Evolutionary conservation across 2,888 invertebrate genomes (phyloP).

Genomic region (Drosophila cognata): DNA sequence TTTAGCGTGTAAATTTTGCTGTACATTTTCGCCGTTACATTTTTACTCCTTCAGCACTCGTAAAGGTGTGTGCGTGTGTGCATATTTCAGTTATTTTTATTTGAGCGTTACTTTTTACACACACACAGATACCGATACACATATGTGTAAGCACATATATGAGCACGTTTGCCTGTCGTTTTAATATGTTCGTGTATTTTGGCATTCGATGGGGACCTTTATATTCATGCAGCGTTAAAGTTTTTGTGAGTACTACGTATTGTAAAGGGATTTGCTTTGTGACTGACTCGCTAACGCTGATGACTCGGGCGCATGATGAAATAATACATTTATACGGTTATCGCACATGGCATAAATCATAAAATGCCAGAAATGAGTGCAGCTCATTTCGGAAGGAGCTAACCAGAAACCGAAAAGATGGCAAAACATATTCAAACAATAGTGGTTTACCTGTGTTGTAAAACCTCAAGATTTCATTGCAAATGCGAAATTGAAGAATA

Average conservation of each 20-base stretch:
- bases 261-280: constrained; percentile 69
- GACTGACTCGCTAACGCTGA: constrained; percentile 54
- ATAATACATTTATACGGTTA: constrained; percentile 65
- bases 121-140: constrained; percentile 9
- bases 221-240: constrained; percentile 39
- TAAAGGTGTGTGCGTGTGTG: constrained; percentile 65
- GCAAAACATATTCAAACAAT: neutral
- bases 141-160: constrained; percentile 25
- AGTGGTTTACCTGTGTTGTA: neutral
- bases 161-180: constrained; percentile 57
- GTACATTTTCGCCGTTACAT: constrained; percentile 61
- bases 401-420: constrained; percentile 12
- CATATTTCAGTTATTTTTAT: constrained; percentile 77
- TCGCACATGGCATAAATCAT: constrained; percentile 63
- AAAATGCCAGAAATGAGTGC: constrained; percentile 36
- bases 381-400: constrained; percentile 1
- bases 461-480: neutral
- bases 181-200: constrained; percentile 54
- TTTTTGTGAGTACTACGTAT: constrained; percentile 48
- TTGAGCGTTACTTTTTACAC: constrained; percentile 69
- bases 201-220: constrained; percentile 30
- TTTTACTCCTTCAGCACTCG: constrained; percentile 75
- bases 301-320: constrained; percentile 58
- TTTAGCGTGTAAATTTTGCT: constrained; percentile 75
- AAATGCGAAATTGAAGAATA: neutral